Conservation (phyloP, 2,113 vertebrate species). For the Ia io region DNA sequence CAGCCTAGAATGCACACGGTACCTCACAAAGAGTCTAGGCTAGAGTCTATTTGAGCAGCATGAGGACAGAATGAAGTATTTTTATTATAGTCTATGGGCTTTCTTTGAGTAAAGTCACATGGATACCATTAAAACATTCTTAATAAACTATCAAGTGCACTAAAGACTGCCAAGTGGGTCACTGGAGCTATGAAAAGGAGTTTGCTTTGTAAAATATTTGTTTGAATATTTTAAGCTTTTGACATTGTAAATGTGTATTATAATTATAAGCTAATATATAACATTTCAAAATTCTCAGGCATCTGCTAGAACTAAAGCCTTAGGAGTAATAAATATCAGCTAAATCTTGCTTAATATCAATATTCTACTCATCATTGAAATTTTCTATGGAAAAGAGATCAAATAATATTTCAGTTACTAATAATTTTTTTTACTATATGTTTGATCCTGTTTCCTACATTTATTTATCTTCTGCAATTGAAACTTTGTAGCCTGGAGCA, state of each 20-base stretch:
- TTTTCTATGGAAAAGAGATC: background rate
- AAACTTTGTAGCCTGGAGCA: no score
- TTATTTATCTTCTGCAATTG: no score
- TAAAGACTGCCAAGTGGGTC: background rate
- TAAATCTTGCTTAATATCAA: background rate
- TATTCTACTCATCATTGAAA: background rate
- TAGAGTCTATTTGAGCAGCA: background rate
- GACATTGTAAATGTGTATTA: background rate
- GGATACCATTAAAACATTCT: background rate
- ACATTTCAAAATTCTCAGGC: background rate
- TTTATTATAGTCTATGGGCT: background rate
- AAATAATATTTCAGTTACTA: background rate
- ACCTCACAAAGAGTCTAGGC: no score
- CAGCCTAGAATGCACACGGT: no score
- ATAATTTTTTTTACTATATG: background rate
- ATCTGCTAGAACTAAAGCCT: background rate
- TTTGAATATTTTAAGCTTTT: background rate
- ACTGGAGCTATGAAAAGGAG: background rate
- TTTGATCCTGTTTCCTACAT: background rate
- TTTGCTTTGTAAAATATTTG: background rate
- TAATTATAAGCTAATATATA: background rate
- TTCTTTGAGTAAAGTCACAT: conserved; percentile 5
- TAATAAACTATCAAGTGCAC: background rate
- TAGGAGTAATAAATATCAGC: background rate
- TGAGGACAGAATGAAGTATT: background rate